Base-by-base conservation (phyloP, 2,113 vertebrate species). In the Amphiprion ocellaris region DNA sequence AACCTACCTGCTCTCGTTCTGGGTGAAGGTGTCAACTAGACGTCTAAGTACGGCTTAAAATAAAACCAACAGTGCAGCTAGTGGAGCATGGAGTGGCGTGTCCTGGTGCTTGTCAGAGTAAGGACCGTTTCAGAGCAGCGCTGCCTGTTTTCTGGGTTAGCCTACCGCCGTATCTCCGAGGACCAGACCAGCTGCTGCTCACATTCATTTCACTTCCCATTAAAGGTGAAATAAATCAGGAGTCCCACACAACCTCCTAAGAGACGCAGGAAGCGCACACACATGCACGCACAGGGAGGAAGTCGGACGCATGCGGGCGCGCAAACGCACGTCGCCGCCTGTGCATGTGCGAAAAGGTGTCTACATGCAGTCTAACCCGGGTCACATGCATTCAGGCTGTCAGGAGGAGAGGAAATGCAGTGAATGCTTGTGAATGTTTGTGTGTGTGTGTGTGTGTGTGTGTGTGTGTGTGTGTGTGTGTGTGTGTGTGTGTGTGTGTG, bases 201-300 rank as follows among this genome's bases (percentile, higher is more conserved):
- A 90, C 91, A 92, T 94, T 93, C 87, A 93, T 93, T 94, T 94
- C 94, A 93, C 92, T 94, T 94, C 92, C 90, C 91, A 94, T 94
- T 94, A 93, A 91, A 92, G 90, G 90, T 87, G 90, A 93, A 93
- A 94, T 94, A 93, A 93, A 94, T 94, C 94, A 94, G 89, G 79
- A 88, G 87, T 92, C 89, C 87, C 74, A 62, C 87, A 88, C 87
- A 91, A 87, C 81, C 90, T 87, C 87, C 87, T 78, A 76, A 55
- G 87, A 89, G 88, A 88, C 10, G 46, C 82, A 75, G 76, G 63
- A 83, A 70, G 77, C 76, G 74, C 82, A 81, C 80, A 73, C 79
- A 69, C 15, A 47, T 49, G 60, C 59, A 66, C 65, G 14, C 24
- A 33, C 39, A 21, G 4, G 44, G 49, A 85, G 77, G 77, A 82